Percentiles rank a stretch among this genome's conserved stretches.
Evolutionary conservation across 2,888 invertebrate species (phyloP).

Genomic region (Rhamnusium bicolor): DNA sequence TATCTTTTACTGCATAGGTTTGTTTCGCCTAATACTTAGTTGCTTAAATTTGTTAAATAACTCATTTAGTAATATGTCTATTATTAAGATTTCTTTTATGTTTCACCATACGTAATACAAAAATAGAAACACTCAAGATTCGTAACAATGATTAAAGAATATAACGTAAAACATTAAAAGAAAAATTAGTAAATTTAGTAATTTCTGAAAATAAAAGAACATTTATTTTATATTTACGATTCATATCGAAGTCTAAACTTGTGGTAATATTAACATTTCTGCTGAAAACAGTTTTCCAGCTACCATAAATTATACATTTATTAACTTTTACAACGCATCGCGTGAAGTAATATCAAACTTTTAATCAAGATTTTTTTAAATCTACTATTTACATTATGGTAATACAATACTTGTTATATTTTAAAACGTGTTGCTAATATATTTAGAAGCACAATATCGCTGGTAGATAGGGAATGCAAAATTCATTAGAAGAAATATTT

Average conservation of each 20-base stretch:
- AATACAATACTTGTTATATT: neutral
- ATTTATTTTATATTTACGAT: neutral
- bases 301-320: neutral
- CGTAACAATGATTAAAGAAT: too few relatives aligned
- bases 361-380: neutral
- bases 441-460: neutral
- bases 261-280: neutral
- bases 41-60: too few relatives aligned
- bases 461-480: slow-evolving; percentile 7
- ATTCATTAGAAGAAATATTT: slow-evolving; percentile 15
- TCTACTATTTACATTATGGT: neutral
- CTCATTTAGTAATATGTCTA: too few relatives aligned
- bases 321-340: neutral
- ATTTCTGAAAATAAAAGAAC: too few relatives aligned
- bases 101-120: too few relatives aligned
- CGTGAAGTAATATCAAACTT: neutral
- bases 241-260: neutral
- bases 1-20: too few relatives aligned
- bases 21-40: too few relatives aligned
- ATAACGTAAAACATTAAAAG: too few relatives aligned
- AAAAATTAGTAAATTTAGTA: too few relatives aligned
- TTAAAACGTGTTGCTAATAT: neutral
- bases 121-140: too few relatives aligned
- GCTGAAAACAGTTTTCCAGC: neutral
- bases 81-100: too few relatives aligned